phyloP scores from a whole-genome alignment of 1,140 invertebrate species.

The Centruroides vittatus region DNA sequence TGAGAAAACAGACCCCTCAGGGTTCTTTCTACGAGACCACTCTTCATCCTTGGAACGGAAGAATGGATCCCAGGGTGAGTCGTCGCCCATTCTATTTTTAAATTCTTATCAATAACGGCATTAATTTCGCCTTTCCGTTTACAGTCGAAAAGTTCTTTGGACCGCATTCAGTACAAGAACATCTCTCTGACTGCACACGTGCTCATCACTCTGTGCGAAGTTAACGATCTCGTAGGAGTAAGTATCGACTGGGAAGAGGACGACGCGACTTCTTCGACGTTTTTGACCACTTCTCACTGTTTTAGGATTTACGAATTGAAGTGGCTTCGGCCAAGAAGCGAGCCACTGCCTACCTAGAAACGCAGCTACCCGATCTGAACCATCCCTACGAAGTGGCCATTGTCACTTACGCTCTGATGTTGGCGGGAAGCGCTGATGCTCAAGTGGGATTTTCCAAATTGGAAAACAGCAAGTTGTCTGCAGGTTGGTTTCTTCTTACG shows the following conservation, averaged over 20 bases:
- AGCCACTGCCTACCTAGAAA: constrained; percentile 31
- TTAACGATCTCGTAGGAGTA: constrained; percentile 21
- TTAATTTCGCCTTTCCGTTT: not conserved
- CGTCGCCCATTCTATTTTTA: not conserved
- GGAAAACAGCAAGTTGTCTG: constrained; percentile 23
- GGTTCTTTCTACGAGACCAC: constrained; percentile 35
- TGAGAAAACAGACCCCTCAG: constrained; percentile 28
- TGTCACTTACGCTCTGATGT: constrained; percentile 34
- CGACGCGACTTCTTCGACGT: too few species aligned
- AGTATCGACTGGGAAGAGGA: not conserved
- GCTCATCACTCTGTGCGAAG: constrained; percentile 31
- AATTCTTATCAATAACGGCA: too few species aligned
- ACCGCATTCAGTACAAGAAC: constrained; percentile 17
- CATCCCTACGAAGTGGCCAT: constrained; percentile 39
- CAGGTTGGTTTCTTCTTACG: constrained; percentile 18
- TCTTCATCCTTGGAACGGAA: constrained; percentile 53
- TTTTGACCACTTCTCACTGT: too few species aligned
- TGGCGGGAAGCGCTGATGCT: constrained; percentile 28
- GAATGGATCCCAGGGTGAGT: constrained; percentile 45
- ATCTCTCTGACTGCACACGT: constrained; percentile 38
- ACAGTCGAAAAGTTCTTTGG: not conserved
- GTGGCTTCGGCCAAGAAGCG: constrained; percentile 23
- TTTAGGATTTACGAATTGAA: constrained; percentile 15
- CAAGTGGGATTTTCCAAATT: constrained; percentile 30
- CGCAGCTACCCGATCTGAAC: constrained; percentile 23